A percentile compares a stretch with the other conserved stretches of the same genome.
Conservation (phyloP, 1,140 invertebrate species). For the Bombus turneri region DNA sequence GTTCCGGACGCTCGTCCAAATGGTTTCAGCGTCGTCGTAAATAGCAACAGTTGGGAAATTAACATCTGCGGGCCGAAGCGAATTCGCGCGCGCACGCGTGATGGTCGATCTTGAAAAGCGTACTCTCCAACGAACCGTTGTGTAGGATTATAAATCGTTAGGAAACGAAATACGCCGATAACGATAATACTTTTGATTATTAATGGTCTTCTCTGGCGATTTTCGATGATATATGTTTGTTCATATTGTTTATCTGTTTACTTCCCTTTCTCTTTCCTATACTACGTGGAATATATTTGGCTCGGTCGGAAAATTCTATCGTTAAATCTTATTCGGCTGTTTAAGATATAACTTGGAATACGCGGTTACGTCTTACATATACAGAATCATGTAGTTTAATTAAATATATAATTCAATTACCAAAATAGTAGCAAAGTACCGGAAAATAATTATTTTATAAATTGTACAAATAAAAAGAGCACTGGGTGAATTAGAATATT, state of each 20-base stretch:
- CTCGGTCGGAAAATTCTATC: too few relatives aligned
- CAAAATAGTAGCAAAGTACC: too few relatives aligned
- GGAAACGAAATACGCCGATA: neutral
- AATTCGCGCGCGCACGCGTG: neutral
- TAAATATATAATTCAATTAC: too few relatives aligned
- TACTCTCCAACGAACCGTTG: neutral
- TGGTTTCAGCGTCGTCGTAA: constrained; percentile 51
- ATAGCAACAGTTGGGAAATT: constrained; percentile 60
- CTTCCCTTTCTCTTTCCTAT: neutral
- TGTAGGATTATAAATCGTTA: neutral
- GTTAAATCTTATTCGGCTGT: too few relatives aligned
- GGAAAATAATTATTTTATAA: too few relatives aligned
- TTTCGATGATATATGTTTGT: too few relatives aligned
- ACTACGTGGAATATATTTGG: too few relatives aligned
- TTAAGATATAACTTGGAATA: too few relatives aligned
- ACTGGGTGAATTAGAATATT: too few relatives aligned
- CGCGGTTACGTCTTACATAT: too few relatives aligned
- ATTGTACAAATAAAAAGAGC: too few relatives aligned
- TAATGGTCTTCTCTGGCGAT: neutral
- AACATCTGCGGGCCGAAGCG: constrained; percentile 41
- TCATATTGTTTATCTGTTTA: neutral
- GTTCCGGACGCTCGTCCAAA: constrained; percentile 18
- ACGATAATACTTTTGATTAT: neutral
- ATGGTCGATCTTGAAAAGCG: constrained; percentile 5
- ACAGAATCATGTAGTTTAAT: too few relatives aligned